A percentile compares a stretch with the other conserved stretches of the same genome.
Conservation (phyloP, 2,888 invertebrate species). For the Malachius bipustulatus region DNA sequence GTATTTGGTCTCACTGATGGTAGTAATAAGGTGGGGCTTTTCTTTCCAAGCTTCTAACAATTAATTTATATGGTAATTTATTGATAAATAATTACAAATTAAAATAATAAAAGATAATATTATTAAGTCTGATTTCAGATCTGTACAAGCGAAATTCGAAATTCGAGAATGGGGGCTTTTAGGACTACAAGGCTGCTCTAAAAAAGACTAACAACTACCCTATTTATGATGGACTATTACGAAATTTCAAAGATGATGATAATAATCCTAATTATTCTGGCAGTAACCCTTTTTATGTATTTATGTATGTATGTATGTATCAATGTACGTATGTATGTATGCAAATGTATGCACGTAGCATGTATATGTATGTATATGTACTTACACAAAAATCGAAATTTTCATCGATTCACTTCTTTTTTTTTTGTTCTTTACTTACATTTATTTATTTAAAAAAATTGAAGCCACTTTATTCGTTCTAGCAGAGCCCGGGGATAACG, state of each 20-base stretch:
- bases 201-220: constrained; percentile 25
- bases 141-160: constrained; percentile 19
- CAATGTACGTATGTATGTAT: too few relatives aligned
- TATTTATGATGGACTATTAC: constrained; percentile 20
- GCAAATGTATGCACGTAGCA: too few relatives aligned
- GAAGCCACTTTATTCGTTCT: constrained; percentile 5
- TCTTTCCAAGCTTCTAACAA: constrained; percentile 15
- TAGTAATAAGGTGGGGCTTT: constrained; percentile 15
- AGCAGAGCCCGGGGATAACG: neutral
- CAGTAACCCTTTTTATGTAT: constrained; percentile 24
- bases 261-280: constrained; percentile 25
- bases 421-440: too few relatives aligned
- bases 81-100: too few relatives aligned
- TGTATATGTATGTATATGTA: too few relatives aligned
- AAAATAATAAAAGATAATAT: too few relatives aligned
- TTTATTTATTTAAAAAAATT: constrained; percentile 14
- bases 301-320: too few relatives aligned
- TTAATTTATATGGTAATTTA: too few relatives aligned
- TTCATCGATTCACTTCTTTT: too few relatives aligned
- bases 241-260: constrained; percentile 22
- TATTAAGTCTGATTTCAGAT: too few relatives aligned
- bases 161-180: constrained; percentile 14
- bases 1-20: constrained; percentile 37
- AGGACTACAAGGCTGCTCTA: constrained; percentile 25
- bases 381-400: too few relatives aligned